phyloP scores from a whole-genome alignment of 2,797 vertebrate genomes.

The Rhinophrynus dorsalis region DNA sequence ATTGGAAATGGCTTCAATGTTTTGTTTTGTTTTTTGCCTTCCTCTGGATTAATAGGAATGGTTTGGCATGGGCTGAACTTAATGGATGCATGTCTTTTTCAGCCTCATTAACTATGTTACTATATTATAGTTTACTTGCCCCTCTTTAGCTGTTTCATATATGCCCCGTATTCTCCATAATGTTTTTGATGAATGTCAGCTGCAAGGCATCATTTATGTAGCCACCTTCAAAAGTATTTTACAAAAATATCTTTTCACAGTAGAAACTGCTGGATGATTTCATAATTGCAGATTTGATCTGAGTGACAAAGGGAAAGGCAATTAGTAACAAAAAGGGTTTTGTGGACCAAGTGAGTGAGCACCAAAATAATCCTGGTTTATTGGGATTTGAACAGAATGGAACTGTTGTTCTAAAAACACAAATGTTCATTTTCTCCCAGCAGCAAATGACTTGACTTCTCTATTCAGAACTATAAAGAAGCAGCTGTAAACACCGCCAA shows the following conservation, averaged over 20 bases:
- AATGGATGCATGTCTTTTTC: too few relatives aligned
- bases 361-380: slow-evolving; percentile 30
- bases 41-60: too few relatives aligned
- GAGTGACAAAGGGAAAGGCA: slow-evolving; percentile 26
- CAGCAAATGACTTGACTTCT: slow-evolving; percentile 5
- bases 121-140: too few relatives aligned
- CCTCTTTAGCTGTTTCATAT: too few relatives aligned
- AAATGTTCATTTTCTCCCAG: slow-evolving; percentile 26
- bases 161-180: too few relatives aligned
- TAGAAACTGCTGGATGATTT: slow-evolving; percentile 28
- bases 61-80: too few relatives aligned
- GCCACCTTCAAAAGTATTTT: background rate
- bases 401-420: slow-evolving; percentile 34
- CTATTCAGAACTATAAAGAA: background rate
- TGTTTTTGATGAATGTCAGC: slow-evolving; percentile 3
- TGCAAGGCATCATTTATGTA: slow-evolving; percentile 4
- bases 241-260: slow-evolving; percentile 21
- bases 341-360: slow-evolving; percentile 31
- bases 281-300: slow-evolving; percentile 22
- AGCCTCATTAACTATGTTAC: too few relatives aligned
- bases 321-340: slow-evolving; percentile 38
- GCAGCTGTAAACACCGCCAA: background rate
- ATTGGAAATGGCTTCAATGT: too few relatives aligned
- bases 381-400: slow-evolving; percentile 22
- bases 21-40: too few relatives aligned